phyloP scores from a whole-genome alignment of 2,888 invertebrate genomes.

The Pecten maximus region DNA sequence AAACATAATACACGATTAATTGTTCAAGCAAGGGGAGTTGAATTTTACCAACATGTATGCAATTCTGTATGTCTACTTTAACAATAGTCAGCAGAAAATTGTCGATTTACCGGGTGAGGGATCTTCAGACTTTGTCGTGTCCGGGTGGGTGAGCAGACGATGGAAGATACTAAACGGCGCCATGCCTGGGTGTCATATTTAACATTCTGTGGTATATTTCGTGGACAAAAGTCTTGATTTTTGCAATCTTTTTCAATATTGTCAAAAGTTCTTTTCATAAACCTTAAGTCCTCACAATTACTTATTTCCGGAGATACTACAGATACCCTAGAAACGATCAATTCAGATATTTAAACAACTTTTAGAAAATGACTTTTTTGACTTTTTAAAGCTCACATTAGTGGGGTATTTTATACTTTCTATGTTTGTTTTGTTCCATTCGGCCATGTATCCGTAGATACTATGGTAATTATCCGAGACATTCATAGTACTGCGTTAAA shows the following conservation, averaged over 20 bases:
- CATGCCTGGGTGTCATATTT: neutral
- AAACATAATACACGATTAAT: slow-evolving; percentile 11
- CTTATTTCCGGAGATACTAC: neutral
- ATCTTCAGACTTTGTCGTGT: neutral
- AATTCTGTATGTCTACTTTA: neutral
- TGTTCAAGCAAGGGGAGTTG: neutral
- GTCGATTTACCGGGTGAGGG: slow-evolving; percentile 14
- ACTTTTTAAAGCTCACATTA: too few relatives aligned
- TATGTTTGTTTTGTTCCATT: neutral
- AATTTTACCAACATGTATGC: neutral
- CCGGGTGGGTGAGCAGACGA: slow-evolving; percentile 2
- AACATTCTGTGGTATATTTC: neutral
- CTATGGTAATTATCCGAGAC: neutral
- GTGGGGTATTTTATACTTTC: neutral
- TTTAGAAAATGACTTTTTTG: neutral
- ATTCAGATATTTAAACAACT: neutral
- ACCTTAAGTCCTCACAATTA: neutral
- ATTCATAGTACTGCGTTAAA: neutral
- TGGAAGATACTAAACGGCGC: neutral
- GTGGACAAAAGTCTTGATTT: neutral
- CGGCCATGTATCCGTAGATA: neutral
- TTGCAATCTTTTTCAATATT: neutral
- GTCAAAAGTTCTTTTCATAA: neutral
- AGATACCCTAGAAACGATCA: neutral
- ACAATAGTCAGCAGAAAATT: slow-evolving; percentile 3